Evolutionary conservation across 2,113 vertebrate species (phyloP).

Genomic region (Vulpes vulpes): DNA sequence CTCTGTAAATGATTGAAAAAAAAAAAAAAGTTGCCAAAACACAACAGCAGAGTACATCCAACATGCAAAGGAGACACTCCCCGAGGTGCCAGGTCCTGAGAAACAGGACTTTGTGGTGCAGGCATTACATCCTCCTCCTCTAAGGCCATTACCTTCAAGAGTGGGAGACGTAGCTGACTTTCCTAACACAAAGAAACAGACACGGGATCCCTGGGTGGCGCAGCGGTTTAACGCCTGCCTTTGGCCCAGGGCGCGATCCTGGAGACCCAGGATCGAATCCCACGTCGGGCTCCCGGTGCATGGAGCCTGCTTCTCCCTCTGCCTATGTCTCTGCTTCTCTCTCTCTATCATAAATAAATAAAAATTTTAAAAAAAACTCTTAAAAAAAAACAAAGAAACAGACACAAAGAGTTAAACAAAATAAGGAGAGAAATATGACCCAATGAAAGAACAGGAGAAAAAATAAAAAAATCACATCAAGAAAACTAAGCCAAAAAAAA

Average conservation of each 20-base stretch:
- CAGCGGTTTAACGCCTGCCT: too few species aligned
- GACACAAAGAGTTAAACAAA: neutral
- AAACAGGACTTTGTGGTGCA: neutral
- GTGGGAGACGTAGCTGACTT: neutral
- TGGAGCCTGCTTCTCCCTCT: too few species aligned
- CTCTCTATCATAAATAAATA: too few species aligned
- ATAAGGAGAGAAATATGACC: neutral
- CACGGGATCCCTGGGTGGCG: neutral
- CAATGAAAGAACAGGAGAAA: neutral
- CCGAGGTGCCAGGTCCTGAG: neutral
- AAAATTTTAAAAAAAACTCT: too few species aligned
- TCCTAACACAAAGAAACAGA: neutral
- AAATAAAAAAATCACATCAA: neutral
- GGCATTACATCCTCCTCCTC: neutral
- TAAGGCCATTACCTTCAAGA: neutral
- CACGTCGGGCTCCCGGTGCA: too few species aligned
- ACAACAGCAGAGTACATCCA: neutral
- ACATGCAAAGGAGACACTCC: neutral
- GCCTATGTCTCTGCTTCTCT: too few species aligned
- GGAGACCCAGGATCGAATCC: too few species aligned
- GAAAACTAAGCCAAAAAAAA: neutral
- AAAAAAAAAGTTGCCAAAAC: neutral
- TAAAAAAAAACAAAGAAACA: neutral
- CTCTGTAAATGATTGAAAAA: neutral
- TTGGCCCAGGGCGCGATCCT: too few species aligned